Evolutionary conservation across 1,140 invertebrate genomes (phyloP), one percentile per base, ranked within the genome.

Genomic region (Scaptomyza pallida): DNA sequence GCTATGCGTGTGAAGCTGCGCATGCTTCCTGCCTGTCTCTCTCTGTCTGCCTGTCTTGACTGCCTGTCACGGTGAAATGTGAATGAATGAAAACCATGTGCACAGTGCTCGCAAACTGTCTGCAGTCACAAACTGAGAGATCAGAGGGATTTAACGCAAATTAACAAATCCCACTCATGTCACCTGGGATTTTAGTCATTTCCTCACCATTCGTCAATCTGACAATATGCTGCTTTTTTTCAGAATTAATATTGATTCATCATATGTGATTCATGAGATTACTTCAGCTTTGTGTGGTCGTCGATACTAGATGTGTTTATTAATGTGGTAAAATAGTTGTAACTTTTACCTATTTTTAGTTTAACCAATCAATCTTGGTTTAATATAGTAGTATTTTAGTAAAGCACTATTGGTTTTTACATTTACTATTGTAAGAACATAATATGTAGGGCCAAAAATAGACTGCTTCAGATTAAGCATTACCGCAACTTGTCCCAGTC

Each of bases 1-100:
- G 59, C 44, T 13, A 26, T 59, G 67, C 61, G 62, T 61, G 81
- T 86, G 80, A 86, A 77, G 81, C 81, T 85, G 81, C 70, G 81
- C 82, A 86, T 85, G 81, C 70, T 86, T 85, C 73, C 82, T 88
- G 81, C 75, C 23, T 26, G 23, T 2, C 23, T 26, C 23, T 35
- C 68, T 8, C 23, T 26, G 23, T 2, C 23, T 26, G 5, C 41
- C 68, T 8, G 6, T n/a, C 13, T 8, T 15, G 30, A 5, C 52
- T 45, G 15, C 2, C 16, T 6, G 19, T 16, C 45, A 60, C 10
- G 57, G 33, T 8, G 8, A 56, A 56, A 52, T 57, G 61, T 57
- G 26, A 65, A 64, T 57, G 26, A 65, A 64, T 57, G 68, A 57
- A 70, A 59, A 35, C 63, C 55, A 67, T 55, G 47, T 65, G 45